Evolutionary conservation across 2,888 invertebrate species (phyloP).

Genomic region (Thereva unica): DNA sequence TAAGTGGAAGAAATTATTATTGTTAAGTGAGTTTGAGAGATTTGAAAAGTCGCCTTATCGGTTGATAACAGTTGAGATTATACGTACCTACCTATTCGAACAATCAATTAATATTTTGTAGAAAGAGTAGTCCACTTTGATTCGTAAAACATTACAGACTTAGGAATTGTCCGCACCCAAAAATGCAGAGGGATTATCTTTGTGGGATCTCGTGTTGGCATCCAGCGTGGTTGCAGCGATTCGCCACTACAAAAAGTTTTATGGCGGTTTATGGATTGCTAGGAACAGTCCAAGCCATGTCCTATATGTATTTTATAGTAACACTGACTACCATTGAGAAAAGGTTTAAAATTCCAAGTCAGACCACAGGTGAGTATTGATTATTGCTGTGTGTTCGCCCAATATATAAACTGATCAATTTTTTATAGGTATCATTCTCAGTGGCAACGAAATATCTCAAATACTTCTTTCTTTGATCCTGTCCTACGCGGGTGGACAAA

Average conservation of each 20-base stretch:
- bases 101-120: too few species aligned
- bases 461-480: conserved; percentile 66
- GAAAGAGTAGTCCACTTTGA: conserved; percentile 1
- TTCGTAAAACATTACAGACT: neutral
- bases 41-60: too few species aligned
- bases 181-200: conserved; percentile 46
- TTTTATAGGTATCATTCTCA: conserved; percentile 65
- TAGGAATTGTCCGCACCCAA: neutral
- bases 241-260: conserved; percentile 64
- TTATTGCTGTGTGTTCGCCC: neutral
- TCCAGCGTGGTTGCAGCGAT: conserved; percentile 64
- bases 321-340: conserved; percentile 70
- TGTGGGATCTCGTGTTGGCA: conserved; percentile 65
- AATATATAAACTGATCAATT: neutral
- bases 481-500: conserved; percentile 68
- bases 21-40: too few species aligned
- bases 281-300: conserved; percentile 69
- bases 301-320: conserved; percentile 68
- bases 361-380: conserved; percentile 63
- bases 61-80: too few species aligned
- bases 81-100: too few species aligned
- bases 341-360: conserved; percentile 70
- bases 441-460: conserved; percentile 72
- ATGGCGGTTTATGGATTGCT: conserved; percentile 66
- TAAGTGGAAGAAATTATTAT: too few species aligned